Base-by-base conservation (phyloP, 2,797 vertebrate species). In the Sus cebifrons region DNA sequence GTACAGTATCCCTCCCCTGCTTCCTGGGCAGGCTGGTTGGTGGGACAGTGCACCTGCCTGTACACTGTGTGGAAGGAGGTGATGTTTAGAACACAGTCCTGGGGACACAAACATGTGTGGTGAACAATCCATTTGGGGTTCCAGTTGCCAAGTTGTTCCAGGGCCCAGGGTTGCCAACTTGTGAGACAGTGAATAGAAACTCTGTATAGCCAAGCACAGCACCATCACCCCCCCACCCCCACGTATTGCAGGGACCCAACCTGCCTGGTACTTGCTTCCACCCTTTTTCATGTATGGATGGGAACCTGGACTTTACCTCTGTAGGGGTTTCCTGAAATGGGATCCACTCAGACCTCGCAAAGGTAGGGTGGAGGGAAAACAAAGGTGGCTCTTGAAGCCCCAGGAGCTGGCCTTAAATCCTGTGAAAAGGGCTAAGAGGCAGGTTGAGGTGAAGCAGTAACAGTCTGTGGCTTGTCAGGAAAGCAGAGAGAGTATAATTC, bases 161-260 rank as follows among this genome's bases (percentile, higher is more conserved):
- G 91, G 58, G 70, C 78, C 86, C 85, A 16, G 36, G 75, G 75
- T 17, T 86, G 97, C 96, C 97, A 97, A 44, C 25, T 16, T 36
- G 2, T 65, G 96, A 96, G 60, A 25, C 8, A 77, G 77, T 97
- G 98, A 17, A 91, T 98, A 97, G 98, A 97, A 98, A 98, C 78
- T 40, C 96, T 77, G 49, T 87, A 65, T 91, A 5, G 44, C n/a
- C n/a, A 27, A 86, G 84, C 2, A 3, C 68, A 89, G 86, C 92
- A 91, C 95, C 77, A 64, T 93, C 86, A n/a, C 36, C 62, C 36
- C 62, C 78, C 54, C 56, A 54, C 54, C 40, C 44, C 44, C 44
- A 49, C 6, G 44, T 71, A 86, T 52, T 3, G 91, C 74, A 93
- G 94, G 96, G 96, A 97, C 96, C 97, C 97, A 89, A 70, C 1